These are phyloP conservation scores for Onthophagus sagittarius DNA, from an alignment of 2,888 invertebrate species.

Conservation along the genomic window DNA sequence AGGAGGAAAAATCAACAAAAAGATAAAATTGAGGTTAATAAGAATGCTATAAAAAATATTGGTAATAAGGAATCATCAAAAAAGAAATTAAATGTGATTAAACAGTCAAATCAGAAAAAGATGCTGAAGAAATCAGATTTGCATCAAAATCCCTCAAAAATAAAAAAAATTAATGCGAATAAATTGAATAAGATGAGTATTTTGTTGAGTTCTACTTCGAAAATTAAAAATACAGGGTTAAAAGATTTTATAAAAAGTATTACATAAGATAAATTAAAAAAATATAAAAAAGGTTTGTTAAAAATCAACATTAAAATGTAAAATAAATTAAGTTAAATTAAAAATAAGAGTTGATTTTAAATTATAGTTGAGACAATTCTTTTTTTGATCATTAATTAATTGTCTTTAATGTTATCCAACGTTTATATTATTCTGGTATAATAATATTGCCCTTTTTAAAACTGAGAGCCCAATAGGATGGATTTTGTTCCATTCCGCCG, in stretches of 20 bases:
- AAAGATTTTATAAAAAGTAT: slow-evolving; percentile 22
- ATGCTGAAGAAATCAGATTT: neutral
- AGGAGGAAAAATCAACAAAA: neutral
- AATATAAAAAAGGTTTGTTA: no score
- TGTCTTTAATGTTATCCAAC: no score
- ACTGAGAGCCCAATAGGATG: no score
- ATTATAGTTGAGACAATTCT: no score
- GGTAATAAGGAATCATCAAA: neutral
- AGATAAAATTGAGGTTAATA: neutral
- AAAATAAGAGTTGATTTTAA: no score
- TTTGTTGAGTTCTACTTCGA: slow-evolving; percentile 7
- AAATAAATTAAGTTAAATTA: no score
- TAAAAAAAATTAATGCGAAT: neutral
- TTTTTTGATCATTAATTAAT: no score
- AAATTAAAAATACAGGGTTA: slow-evolving; percentile 9
- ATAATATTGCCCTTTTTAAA: no score
- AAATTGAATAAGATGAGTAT: slow-evolving; percentile 14
- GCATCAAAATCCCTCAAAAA: neutral
- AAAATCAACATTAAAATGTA: no score
- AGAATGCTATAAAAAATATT: neutral
- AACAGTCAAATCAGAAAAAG: neutral
- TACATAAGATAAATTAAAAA: neutral
- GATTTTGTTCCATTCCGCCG: no score
- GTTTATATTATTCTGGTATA: no score
- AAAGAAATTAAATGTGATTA: neutral